Evolutionary conservation across 2,797 vertebrate genomes (phyloP).

Genomic region (Valencia hispanica): DNA sequence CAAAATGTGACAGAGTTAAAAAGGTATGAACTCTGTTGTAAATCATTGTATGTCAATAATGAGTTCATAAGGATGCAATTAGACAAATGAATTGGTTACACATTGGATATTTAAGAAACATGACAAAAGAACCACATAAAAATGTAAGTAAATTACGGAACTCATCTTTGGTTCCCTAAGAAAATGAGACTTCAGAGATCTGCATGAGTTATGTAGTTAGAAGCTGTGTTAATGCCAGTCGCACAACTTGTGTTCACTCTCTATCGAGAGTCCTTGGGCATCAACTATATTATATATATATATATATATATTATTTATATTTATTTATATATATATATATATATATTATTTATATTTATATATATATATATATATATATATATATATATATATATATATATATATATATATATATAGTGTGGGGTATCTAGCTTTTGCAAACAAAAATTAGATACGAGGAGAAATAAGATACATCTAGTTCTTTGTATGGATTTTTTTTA

Average conservation of each 20-base stretch:
- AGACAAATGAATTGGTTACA: not conserved
- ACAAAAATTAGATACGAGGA: not conserved
- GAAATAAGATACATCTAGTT: not conserved
- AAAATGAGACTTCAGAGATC: not conserved
- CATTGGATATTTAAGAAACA: not conserved
- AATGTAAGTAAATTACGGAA: not conserved
- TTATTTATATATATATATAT: too few relatives aligned
- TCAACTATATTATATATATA: too few relatives aligned
- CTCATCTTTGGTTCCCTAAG: not conserved
- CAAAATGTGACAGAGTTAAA: not conserved
- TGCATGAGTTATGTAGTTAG: conserved; percentile 1
- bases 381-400: too few relatives aligned
- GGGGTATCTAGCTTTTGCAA: not conserved
- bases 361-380: too few relatives aligned
- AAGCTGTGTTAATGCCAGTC: not conserved
- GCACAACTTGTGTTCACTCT: not conserved
- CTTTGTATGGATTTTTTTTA: not conserved
- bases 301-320: too few relatives aligned
- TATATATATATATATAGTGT: too few relatives aligned
- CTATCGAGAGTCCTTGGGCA: not conserved
- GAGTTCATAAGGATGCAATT: not conserved
- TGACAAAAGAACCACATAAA: not conserved
- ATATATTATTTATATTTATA: too few relatives aligned
- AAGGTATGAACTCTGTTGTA: not conserved
- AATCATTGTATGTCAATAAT: not conserved